Conservation (phyloP, 2,888 invertebrate genomes). For the Taphrorychus bicolor region DNA sequence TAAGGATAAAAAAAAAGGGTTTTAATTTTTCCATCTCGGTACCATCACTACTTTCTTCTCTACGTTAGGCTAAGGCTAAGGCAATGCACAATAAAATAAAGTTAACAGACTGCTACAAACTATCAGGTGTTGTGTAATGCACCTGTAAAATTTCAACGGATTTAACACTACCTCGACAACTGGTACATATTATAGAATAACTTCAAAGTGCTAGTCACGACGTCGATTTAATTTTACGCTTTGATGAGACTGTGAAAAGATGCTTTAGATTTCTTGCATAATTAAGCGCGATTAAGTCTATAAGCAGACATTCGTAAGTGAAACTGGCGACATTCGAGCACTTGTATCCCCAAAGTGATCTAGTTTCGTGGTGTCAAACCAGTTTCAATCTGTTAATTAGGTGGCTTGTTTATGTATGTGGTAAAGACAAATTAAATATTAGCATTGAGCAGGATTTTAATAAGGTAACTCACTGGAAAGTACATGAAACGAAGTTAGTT, state of each 20-base stretch:
- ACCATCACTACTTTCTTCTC: too few relatives aligned
- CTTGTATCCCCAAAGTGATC: not conserved
- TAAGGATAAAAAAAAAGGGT: too few relatives aligned
- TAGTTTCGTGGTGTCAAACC: not conserved
- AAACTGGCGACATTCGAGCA: not conserved
- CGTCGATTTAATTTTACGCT: constrained; percentile 4
- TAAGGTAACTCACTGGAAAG: too few relatives aligned
- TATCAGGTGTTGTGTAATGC: too few relatives aligned
- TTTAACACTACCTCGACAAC: not conserved
- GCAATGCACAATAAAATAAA: too few relatives aligned
- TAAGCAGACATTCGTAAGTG: not conserved
- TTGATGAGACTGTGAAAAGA: not conserved
- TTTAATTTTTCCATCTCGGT: too few relatives aligned
- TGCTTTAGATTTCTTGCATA: constrained; percentile 4
- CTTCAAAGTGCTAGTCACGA: not conserved
- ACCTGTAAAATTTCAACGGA: not conserved
- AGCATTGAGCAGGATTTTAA: too few relatives aligned
- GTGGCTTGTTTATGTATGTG: not conserved
- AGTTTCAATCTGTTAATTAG: not conserved
- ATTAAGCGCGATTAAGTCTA: not conserved
- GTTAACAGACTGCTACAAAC: too few relatives aligned
- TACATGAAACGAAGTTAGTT: too few relatives aligned
- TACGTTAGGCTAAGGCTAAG: too few relatives aligned
- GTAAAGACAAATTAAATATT: not conserved
- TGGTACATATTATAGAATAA: not conserved